A percentile compares a stretch with the other conserved stretches of the same genome.
phyloP scores from a whole-genome alignment of 1,140 invertebrate genomes.

The Chrysoperla carnea region DNA sequence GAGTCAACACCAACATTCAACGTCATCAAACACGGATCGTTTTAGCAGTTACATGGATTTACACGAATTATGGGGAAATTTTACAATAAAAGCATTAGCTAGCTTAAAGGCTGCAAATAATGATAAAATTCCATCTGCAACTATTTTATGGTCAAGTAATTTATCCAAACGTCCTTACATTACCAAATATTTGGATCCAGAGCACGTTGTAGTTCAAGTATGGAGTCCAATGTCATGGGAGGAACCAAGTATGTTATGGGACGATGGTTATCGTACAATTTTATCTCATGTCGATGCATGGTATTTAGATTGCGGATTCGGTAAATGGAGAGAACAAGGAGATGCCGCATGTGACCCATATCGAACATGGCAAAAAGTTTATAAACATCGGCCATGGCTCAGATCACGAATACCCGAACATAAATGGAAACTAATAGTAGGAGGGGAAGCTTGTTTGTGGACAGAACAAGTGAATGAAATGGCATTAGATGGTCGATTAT shows the following conservation, averaged over 20 bases:
- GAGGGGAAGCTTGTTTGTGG: slow-evolving; percentile 54
- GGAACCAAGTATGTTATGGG: slow-evolving; percentile 50
- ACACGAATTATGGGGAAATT: slow-evolving; percentile 58
- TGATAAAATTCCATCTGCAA: slow-evolving; percentile 37
- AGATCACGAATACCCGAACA: slow-evolving; percentile 13
- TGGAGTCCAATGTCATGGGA: slow-evolving; percentile 64
- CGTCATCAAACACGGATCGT: slow-evolving; percentile 21
- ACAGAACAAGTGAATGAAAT: slow-evolving; percentile 43
- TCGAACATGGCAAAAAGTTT: slow-evolving; percentile 65
- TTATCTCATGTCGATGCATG: slow-evolving; percentile 69
- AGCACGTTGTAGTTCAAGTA: slow-evolving; percentile 41
- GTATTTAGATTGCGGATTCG: slow-evolving; percentile 73
- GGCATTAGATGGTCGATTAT: slow-evolving; percentile 43
- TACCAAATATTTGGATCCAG: slow-evolving; percentile 35
- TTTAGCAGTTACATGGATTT: slow-evolving; percentile 50
- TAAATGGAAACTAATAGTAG: slow-evolving; percentile 28
- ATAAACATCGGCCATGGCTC: slow-evolving; percentile 59
- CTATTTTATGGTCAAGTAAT: slow-evolving; percentile 63
- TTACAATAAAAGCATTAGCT: slow-evolving; percentile 42
- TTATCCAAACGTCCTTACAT: slow-evolving; percentile 54
- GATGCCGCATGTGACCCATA: slow-evolving; percentile 64
- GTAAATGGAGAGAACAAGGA: slow-evolving; percentile 50
- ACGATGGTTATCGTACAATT: slow-evolving; percentile 57
- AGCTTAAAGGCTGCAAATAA: slow-evolving; percentile 43
- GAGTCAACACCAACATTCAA: slow-evolving; percentile 35